Base-by-base conservation (phyloP, 2,888 invertebrate genomes). In the Periphyllus acericola region DNA sequence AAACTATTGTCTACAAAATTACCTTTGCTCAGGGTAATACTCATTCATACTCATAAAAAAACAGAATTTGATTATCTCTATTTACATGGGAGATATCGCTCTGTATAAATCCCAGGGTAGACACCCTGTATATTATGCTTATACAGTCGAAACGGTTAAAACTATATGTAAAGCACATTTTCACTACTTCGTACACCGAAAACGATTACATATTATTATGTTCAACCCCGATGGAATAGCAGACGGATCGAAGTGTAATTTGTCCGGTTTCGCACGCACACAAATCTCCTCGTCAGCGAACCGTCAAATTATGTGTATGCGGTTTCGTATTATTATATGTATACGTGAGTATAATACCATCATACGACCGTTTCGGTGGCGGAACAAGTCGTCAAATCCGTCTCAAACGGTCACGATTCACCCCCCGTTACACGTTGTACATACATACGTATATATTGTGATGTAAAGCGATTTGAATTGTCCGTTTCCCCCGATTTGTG, bases 401-500 rank as follows among this genome's bases (percentile, higher is more conserved):
- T n/a, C 66, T n/a, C 29, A 14, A 71, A 29, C 71, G 29, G 71
- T 71, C n/a, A 11, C 11, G 17, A 29, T 71, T 71, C 74, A 52
- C 83, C 83, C 83, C 55, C 8, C 74, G 29, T 75, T 60, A 66
- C 46, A 32, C 76, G 60, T 8, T 3, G 36, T 55, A 46, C 34
- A 71, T 52, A 46, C 14, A 46, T 46, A 46, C 14, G 66, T 83
- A 46, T 46, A 46, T 46, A 75, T 83, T 83, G 40, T 83, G 66
- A 76, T 78, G 78, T 46, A 68, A 85, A 85, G 46, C 76, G 52
- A 66, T 85, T 85, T 85, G 66, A 85, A 85, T 80, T 87, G 86
- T 81, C 80, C 80, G 87, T 87, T 87, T 87, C 87, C 87, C 87
- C 81, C 87, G 66, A 81, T 87, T 87, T 87, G 81, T 87, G 87